Base-by-base conservation (phyloP, 2,888 invertebrate genomes). In the Chaitophorus viminalis region DNA sequence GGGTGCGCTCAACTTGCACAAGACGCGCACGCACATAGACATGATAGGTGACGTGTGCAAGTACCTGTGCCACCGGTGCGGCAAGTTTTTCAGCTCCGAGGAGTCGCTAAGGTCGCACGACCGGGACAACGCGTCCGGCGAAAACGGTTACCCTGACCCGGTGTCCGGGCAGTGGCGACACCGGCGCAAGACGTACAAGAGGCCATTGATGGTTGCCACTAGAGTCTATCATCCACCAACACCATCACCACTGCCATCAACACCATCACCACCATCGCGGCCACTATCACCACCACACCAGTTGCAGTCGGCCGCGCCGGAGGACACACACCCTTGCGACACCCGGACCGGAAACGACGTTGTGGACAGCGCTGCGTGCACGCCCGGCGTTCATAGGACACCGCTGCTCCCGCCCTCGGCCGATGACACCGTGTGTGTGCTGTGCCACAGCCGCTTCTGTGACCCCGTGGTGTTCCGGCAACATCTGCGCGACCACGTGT, bases 51-150 rank as follows among this genome's bases (percentile, higher is more conserved):
- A 75, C 85, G 46, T 79, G 46, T 87, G 89, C 36, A 88, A 82
- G 65, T 84, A 89, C 65, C 88, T 89, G 31, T 89, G 89, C 54
- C 84, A 86, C 33, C 77, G 68, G 70, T 89, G 89, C 31, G 89
- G 89, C 70, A 89, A 89, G 70, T 88, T 87, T 54, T 88, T 89
- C 86, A 82, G 75, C 36, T 84, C 89, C 21, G 88, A 83, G 75
- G 76, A 81, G 29, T 85, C 88, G 33, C 82, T 89, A 54, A 21
- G 0, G 68, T 14, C n/a, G 18, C 39, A 36, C 84, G n/a, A 17
- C 18, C 14, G 83, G 65, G 52, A 77, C 36, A 2, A 25, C n/a
- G 39, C 46, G 46, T 14, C 46, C 31, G 14, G 2, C 46, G 46
- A 14, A 14, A 14, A 46, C 14, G 14, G 46, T 11, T 46, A 14